Evolutionary conservation across 2,797 vertebrate species (phyloP), one percentile per base, ranked within the genome.

Genomic region (Tadarida brasiliensis): DNA sequence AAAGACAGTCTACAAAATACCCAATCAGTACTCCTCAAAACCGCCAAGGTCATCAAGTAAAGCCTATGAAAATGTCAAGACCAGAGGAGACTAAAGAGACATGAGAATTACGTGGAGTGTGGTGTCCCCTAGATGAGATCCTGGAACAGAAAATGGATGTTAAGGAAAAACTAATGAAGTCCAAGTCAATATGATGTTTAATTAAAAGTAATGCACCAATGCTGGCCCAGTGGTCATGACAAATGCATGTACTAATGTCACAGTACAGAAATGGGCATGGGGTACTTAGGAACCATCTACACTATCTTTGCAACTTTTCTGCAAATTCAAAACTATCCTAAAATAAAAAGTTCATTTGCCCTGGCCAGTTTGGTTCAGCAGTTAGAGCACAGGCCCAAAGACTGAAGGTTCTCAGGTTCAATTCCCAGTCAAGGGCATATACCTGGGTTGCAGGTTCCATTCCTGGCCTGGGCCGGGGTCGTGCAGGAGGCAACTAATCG

Each of bases 311-410:
- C 9, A 80, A 67, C 14, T 87, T 90, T 87, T 30, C 65, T n/a
- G 1, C 20, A 91, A 78, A 33, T 73, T 56, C 24, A 81, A 61
- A 94, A 81, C 71, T 63, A 84, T 19, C 44, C n/a, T 91, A 39
- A 71, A 93, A 90, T 49, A 24, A 94, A 81, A 87, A 87, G 54
- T 65, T 61, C 26, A 51, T 44, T 68, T 83, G 39, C 39, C 39
- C 39, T 44, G 39, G 39, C 39, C 39, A 44, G 39, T 44, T 44
- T 44, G 39, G 39, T 7, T 44, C 39, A 44, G 39, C 39, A 44
- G 39, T 44, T 44, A 44, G 39, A 44, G 39, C 39, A 44, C 5
- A 39, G 39, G 39, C 39, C 39, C 39, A 39, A 39, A 44, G 39
- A 44, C 39, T 4, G 39, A 44, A 44, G 39, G 39, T 4, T 44